These are phyloP conservation scores for Tachypleus tridentatus DNA, from an alignment of 1,140 invertebrate genomes.

Conservation along the genomic window DNA sequence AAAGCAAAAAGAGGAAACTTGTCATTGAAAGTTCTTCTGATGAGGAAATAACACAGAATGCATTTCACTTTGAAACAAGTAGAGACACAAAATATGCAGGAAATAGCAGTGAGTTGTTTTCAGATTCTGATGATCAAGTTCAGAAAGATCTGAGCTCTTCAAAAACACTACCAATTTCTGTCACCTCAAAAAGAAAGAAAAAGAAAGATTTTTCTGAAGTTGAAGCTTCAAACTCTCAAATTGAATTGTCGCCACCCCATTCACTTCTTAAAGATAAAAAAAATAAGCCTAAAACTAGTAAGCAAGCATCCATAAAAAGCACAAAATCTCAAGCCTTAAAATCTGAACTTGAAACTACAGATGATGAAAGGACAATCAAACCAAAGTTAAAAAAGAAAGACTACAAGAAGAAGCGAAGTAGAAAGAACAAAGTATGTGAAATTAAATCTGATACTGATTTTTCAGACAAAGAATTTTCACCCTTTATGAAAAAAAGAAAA, in stretches of 20 bases:
- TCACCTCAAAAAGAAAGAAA: constrained; percentile 18
- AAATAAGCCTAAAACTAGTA: too few relatives aligned
- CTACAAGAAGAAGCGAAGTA: constrained; percentile 23
- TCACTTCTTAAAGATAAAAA: too few relatives aligned
- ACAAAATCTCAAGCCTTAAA: constrained; percentile 6
- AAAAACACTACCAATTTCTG: neutral
- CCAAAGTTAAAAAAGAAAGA: constrained; percentile 20
- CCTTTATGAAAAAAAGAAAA: neutral
- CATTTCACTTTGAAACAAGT: neutral
- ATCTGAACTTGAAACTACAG: constrained; percentile 20
- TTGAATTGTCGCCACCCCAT: too few relatives aligned
- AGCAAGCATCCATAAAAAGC: too few relatives aligned
- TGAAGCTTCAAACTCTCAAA: constrained; percentile 17
- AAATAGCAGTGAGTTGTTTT: too few relatives aligned
- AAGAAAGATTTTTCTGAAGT: constrained; percentile 33
- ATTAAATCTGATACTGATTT: constrained; percentile 9
- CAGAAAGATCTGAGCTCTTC: too few relatives aligned
- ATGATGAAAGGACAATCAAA: constrained; percentile 15
- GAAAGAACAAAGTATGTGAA: constrained; percentile 17
- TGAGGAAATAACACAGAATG: constrained; percentile 7
- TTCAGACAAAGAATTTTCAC: constrained; percentile 9
- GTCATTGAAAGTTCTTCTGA: constrained; percentile 20
- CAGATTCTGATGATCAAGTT: too few relatives aligned
- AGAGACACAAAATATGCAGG: neutral
- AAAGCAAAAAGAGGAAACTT: constrained; percentile 16